Conservation (phyloP, 2,888 invertebrate genomes). For the Pyrocoelia pectoralis region DNA sequence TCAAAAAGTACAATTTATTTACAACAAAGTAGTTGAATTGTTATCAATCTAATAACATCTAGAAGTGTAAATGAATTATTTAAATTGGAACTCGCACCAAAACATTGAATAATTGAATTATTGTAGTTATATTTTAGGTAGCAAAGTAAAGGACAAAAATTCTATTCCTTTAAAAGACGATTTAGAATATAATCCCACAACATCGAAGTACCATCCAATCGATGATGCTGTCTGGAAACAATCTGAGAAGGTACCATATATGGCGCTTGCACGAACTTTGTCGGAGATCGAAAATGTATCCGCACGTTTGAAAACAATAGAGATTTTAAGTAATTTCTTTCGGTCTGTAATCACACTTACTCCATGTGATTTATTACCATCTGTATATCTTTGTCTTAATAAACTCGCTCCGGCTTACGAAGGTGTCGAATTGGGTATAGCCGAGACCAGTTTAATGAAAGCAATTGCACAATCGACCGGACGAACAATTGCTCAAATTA, state of each 20-base stretch:
- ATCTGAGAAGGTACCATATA: slow-evolving; percentile 85
- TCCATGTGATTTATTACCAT: slow-evolving; percentile 88
- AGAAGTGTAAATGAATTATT: no score
- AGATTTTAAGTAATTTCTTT: slow-evolving; percentile 90
- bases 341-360: slow-evolving; percentile 88
- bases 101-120: no score
- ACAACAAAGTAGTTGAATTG: no score
- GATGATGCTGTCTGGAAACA: slow-evolving; percentile 82
- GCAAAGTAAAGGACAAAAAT: not conserved
- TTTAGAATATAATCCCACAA: slow-evolving; percentile 73
- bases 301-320: slow-evolving; percentile 88
- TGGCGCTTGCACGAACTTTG: slow-evolving; percentile 89
- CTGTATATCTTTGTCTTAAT: slow-evolving; percentile 95
- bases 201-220: slow-evolving; percentile 81
- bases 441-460: slow-evolving; percentile 94
- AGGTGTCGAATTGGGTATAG: slow-evolving; percentile 92
- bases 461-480: slow-evolving; percentile 92
- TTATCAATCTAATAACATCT: no score
- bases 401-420: slow-evolving; percentile 95
- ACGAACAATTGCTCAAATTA: slow-evolving; percentile 83
- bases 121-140: not conserved
- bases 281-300: slow-evolving; percentile 88
- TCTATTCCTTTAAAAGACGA: slow-evolving; percentile 12
- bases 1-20: no score
- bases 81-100: no score